phyloP scores from a whole-genome alignment of 2,113 vertebrate genomes.

The Nannobrachium achirus region DNA sequence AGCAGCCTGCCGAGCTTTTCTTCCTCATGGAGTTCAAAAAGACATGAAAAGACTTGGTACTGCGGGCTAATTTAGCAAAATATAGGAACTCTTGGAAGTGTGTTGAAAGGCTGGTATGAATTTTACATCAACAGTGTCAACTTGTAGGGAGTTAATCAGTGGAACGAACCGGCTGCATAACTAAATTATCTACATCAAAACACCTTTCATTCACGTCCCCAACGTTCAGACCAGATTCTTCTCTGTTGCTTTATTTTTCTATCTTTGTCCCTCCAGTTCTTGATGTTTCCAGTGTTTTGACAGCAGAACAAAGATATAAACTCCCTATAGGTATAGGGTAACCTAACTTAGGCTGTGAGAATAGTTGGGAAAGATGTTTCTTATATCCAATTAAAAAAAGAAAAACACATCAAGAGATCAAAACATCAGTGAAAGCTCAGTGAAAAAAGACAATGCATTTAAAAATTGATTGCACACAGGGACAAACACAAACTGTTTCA shows the following conservation, averaged over 20 bases:
- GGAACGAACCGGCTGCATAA: slow-evolving; percentile 38
- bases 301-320: neutral
- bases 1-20: slow-evolving; percentile 17
- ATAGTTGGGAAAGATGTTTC: neutral
- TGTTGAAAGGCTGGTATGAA: slow-evolving; percentile 17
- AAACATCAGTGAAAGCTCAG: no score
- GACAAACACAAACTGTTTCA: no score
- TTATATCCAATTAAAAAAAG: neutral
- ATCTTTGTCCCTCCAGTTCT: slow-evolving; percentile 2
- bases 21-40: neutral
- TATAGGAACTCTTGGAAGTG: neutral
- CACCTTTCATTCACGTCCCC: slow-evolving; percentile 17
- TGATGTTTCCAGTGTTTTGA: neutral
- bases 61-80: slow-evolving; percentile 2
- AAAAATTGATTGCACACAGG: no score
- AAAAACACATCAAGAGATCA: neutral
- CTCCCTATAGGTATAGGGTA: neutral
- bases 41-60: neutral
- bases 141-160: slow-evolving; percentile 15
- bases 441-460: no score
- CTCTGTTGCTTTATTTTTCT: slow-evolving; percentile 7
- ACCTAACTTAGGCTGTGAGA: neutral
- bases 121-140: slow-evolving; percentile 42
- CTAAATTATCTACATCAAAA: slow-evolving; percentile 28
- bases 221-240: slow-evolving; percentile 25